phyloP scores from a whole-genome alignment of 1,140 invertebrate species.

The Bombus vancouverensis region DNA sequence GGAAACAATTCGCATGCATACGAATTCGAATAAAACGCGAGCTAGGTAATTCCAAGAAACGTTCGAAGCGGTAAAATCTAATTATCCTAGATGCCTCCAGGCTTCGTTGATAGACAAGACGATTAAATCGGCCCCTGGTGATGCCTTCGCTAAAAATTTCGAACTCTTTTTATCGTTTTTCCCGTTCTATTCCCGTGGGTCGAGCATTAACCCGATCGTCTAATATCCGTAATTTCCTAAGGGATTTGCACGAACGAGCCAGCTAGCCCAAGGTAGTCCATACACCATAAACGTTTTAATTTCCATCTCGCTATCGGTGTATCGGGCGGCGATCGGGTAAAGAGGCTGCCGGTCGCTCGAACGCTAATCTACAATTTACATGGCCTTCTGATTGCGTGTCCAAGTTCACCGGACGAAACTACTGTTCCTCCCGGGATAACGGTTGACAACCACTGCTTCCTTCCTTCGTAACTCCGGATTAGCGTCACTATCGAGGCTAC shows the following conservation, averaged over 20 bases:
- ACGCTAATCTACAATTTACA: constrained; percentile 66
- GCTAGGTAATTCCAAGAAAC: not conserved
- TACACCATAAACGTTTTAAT: constrained; percentile 46
- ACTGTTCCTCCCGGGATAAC: constrained; percentile 63
- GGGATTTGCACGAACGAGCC: constrained; percentile 1
- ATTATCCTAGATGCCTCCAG: not conserved
- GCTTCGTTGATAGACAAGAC: not conserved
- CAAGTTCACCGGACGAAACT: constrained; percentile 45
- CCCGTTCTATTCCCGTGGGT: not conserved
- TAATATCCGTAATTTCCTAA: constrained; percentile 48
- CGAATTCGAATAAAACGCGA: constrained; percentile 8
- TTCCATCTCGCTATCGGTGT: constrained; percentile 13
- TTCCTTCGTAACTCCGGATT: constrained; percentile 74
- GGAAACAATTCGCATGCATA: constrained; percentile 2
- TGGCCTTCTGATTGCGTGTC: constrained; percentile 67
- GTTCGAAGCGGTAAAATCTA: not conserved
- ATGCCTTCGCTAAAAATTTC: not conserved
- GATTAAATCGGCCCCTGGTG: not conserved
- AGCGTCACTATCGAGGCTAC: constrained; percentile 73
- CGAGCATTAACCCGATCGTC: not conserved
- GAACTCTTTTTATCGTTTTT: not conserved
- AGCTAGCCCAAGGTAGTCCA: not conserved
- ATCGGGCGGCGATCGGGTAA: constrained; percentile 25
- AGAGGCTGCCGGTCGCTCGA: constrained; percentile 18
- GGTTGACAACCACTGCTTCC: constrained; percentile 69